Evolutionary conservation across 1,140 invertebrate species (phyloP), one percentile per base, ranked within the genome.

Genomic region (Pantala flavescens): DNA sequence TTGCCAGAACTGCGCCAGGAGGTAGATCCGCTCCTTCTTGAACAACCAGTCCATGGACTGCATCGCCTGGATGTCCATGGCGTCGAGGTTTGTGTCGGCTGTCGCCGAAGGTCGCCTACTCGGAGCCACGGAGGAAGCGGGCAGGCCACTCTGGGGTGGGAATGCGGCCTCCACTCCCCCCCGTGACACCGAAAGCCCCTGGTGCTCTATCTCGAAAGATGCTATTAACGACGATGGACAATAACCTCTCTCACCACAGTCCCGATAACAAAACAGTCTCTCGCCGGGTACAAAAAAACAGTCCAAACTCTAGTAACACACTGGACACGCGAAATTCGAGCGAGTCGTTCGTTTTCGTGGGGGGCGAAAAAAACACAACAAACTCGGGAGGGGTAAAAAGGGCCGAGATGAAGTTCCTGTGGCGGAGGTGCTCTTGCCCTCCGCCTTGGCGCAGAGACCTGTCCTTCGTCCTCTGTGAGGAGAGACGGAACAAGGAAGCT

Each of bases 31-130:
- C 87, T 95, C 93, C 86, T 94, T 95, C 88, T 94, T 95, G 88
- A 94, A 93, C 83, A 95, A 89, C 93, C 93, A 94, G 87, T 95
- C 93, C 92, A 94, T 93, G 83, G 92, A 93, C 86, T 93, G 92
- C 88, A 93, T 91, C 84, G 91, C 88, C 86, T 91, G 90, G 81
- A 91, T 88, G 84, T 90, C 88, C 80, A 87, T 82, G 71, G 49
- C 49, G 49, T 63, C 49, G 49, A 63, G 49, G 49, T 16, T 63
- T 63, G 49, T 3, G 5, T 63, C 49, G 49, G 49, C 49, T 63
- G 49, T 21, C 49, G 49, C 49, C 49, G 49, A 63, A 63, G 49
- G 14, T 63, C 49, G 49, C 49, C 49, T 63, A 63, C 49, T 63
- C n/a, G 49, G 49, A 63, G 49, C 49, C 49, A 63, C 49, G 49